A percentile compares a stretch with the other conserved stretches of the same genome.
Conservation (phyloP, 2,888 invertebrate species). For the Eupithecia inturbata region DNA sequence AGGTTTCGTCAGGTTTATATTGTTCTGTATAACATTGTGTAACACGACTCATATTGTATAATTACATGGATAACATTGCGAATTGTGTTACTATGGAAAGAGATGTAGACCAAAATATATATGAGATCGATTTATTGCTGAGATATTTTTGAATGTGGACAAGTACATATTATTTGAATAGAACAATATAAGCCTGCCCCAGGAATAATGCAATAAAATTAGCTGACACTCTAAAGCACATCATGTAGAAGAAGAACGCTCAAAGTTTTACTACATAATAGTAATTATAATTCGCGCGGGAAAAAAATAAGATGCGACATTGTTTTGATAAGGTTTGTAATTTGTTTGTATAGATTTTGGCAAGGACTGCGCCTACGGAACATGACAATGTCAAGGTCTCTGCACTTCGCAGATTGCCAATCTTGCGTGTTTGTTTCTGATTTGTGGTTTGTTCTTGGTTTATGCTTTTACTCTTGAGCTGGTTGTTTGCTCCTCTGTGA, state of each 20-base stretch:
- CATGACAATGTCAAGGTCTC: slow-evolving; percentile 20
- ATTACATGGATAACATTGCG: not conserved
- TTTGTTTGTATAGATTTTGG: slow-evolving; percentile 15
- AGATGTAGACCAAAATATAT: not conserved
- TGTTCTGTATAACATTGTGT: not conserved
- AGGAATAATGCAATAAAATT: too few species aligned
- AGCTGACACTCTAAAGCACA: not conserved
- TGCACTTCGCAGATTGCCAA: slow-evolving; percentile 25
- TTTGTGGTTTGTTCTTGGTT: slow-evolving; percentile 2
- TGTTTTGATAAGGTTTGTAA: not conserved
- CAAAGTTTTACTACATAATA: too few species aligned
- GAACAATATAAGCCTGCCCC: too few species aligned
- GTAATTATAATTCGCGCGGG: not conserved
- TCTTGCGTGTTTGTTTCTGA: slow-evolving; percentile 9
- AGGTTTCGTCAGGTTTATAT: slow-evolving; percentile 12
- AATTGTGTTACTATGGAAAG: not conserved
- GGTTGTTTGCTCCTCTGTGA: not conserved
- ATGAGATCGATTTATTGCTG: not conserved
- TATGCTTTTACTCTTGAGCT: slow-evolving; percentile 16
- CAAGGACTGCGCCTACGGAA: slow-evolving; percentile 18
- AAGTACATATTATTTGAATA: not conserved
- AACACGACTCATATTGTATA: not conserved
- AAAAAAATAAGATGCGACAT: not conserved
- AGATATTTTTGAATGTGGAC: not conserved
- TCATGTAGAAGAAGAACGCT: not conserved